phyloP scores from a whole-genome alignment of 2,797 vertebrate genomes.

The Peromyscus nudipes region DNA sequence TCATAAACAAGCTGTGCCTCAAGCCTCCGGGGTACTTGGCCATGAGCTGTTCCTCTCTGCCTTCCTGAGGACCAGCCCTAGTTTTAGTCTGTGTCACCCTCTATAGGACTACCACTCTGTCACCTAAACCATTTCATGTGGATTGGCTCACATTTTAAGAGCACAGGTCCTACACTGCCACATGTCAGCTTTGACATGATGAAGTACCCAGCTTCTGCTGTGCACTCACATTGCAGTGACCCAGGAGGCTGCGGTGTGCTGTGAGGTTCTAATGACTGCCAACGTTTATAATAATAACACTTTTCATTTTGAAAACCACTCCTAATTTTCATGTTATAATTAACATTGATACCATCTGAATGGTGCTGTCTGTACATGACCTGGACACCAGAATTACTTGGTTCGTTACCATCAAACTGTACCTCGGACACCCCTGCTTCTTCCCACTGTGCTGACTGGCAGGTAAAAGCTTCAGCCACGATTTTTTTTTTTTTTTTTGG shows the following conservation, averaged over 20 bases:
- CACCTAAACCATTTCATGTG: neutral
- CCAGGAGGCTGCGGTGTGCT: no score
- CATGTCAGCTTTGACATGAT: neutral
- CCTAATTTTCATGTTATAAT: neutral
- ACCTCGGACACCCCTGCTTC: neutral
- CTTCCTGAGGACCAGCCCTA: neutral
- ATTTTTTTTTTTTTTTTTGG: no score
- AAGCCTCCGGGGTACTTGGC: neutral
- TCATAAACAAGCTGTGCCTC: neutral
- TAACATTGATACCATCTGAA: no score
- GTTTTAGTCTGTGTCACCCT: neutral
- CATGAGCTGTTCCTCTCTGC: neutral
- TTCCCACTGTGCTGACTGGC: neutral
- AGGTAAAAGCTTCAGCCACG: neutral
- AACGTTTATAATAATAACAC: neutral
- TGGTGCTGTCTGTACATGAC: neutral
- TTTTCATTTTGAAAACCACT: neutral
- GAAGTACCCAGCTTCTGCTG: neutral
- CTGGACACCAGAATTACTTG: no score
- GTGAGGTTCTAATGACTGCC: neutral
- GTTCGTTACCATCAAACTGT: no score
- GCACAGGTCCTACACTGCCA: neutral
- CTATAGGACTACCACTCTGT: no score
- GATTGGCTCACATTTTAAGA: neutral
- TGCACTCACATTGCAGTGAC: neutral